Base-by-base conservation (phyloP, 2,888 invertebrate species). In the Chloroclysta siterata region DNA sequence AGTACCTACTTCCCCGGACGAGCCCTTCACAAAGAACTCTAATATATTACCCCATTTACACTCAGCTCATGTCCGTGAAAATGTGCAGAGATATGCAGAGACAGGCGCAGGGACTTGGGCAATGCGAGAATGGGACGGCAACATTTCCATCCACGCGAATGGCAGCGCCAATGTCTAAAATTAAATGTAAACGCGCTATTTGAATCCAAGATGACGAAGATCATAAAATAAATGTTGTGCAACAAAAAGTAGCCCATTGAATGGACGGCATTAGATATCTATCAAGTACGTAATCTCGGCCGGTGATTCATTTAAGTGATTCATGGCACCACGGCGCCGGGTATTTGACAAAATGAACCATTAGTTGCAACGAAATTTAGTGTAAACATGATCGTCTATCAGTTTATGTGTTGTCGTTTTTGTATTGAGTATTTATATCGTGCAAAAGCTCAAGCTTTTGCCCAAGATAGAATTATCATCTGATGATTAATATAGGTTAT, bases 311-410 rank as follows among this genome's bases (percentile, higher is more conserved):
- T 87, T 81, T 77, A 60, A 59, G 79, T 87, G 89, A 88, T 85
- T 88, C 84, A 87, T 84, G 71, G 55, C 63, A 68, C 68, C 70
- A 72, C 68, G 66, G 70, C 73, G 76, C 73, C 67, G 76, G 66
- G 72, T 79, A 83, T 87, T 88, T 84, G 85, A 85, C 85, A 86
- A 89, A 84, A 86, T 84, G 84, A 84, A 75, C 81, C 82, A 87
- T 87, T 85, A 81, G 79, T 77, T 83, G 79, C 84, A 83, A 79
- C 81, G 77, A 84, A 86, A 88, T 76, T 66, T 74, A 79, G 75
- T 83, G 81, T 85, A 86, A 87, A 87, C 86, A 87, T 66, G 73
- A 65, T 62, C 71, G 77, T 84, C 77, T 71, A 75, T 84, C 80
- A 82, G 80, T 60, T 10, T 39, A 76, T 76, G 8, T 50, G n/a